phyloP scores from a whole-genome alignment of 1,140 invertebrate species.

The Battus philenor region DNA sequence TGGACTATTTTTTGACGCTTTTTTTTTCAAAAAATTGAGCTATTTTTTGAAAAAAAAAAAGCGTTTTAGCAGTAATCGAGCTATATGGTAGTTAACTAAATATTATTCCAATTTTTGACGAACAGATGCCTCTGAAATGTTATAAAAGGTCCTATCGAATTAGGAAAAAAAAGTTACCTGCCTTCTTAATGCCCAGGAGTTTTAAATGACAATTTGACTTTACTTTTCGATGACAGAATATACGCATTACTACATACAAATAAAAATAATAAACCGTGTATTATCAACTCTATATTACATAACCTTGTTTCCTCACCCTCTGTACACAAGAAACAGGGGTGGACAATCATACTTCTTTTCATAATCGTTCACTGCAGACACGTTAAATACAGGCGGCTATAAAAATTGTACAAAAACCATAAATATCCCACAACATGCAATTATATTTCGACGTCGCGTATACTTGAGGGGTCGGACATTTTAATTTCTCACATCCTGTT shows the following conservation, averaged over 20 bases:
- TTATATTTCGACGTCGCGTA: slow-evolving; percentile 28
- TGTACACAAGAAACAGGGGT: slow-evolving; percentile 31
- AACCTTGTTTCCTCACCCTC: slow-evolving; percentile 24
- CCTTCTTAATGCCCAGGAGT: too few relatives aligned
- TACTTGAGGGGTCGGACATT: slow-evolving; percentile 25
- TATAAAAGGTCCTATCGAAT: too few relatives aligned
- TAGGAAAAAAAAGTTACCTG: neutral
- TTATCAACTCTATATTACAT: slow-evolving; percentile 23
- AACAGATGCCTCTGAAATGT: too few relatives aligned
- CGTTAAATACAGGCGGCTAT: slow-evolving; percentile 68
- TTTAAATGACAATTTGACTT: too few relatives aligned
- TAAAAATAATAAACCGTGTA: neutral
- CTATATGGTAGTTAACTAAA: too few relatives aligned
- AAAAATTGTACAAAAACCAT: slow-evolving; percentile 62
- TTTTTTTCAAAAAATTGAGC: too few relatives aligned
- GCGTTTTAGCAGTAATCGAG: too few relatives aligned
- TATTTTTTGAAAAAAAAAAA: too few relatives aligned
- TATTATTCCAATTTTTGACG: too few relatives aligned
- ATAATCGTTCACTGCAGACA: slow-evolving; percentile 59
- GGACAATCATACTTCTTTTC: slow-evolving; percentile 51
- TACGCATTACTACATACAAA: too few relatives aligned
- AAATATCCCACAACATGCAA: slow-evolving; percentile 59
- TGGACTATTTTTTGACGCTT: too few relatives aligned
- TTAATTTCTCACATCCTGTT: slow-evolving; percentile 5
- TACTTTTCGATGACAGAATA: neutral